phyloP scores from a whole-genome alignment of 2,797 vertebrate genomes.

The Sylvilagus floridanus region DNA sequence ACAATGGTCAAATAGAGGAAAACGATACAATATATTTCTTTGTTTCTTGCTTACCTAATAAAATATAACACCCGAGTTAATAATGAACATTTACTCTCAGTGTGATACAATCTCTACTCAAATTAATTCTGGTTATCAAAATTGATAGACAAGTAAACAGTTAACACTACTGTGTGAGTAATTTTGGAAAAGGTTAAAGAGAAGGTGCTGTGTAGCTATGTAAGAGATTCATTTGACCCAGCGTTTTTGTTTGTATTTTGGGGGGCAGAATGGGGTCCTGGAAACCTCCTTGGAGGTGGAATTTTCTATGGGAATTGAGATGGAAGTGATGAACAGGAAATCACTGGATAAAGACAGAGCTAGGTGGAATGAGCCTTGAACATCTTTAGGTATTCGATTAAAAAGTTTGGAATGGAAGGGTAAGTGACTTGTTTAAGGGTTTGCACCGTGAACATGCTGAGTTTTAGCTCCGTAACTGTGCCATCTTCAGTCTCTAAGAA shows the following conservation, averaged over 20 bases:
- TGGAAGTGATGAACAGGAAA: conserved; percentile 14
- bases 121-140: neutral
- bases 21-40: neutral
- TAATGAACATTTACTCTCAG: neutral
- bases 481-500: neutral
- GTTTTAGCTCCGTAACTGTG: neutral
- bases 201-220: neutral
- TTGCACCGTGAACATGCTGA: neutral
- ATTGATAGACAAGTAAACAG: neutral
- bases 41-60: conserved; percentile 39
- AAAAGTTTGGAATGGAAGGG: neutral
- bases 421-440: neutral
- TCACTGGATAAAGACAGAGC: neutral
- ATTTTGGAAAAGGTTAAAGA: conserved; percentile 38
- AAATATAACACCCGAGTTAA: neutral
- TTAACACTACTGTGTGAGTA: neutral
- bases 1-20: neutral
- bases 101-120: neutral
- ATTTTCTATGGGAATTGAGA: neutral
- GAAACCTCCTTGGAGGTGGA: conserved; percentile 2
- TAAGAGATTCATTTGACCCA: neutral
- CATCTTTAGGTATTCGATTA: neutral
- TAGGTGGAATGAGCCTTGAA: neutral
- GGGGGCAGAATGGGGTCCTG: neutral
- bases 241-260: neutral